Percentiles rank a stretch among this genome's conserved stretches.
These are phyloP conservation scores for Chanos chanos DNA, from an alignment of 2,797 vertebrate genomes.

Conservation along the genomic window DNA sequence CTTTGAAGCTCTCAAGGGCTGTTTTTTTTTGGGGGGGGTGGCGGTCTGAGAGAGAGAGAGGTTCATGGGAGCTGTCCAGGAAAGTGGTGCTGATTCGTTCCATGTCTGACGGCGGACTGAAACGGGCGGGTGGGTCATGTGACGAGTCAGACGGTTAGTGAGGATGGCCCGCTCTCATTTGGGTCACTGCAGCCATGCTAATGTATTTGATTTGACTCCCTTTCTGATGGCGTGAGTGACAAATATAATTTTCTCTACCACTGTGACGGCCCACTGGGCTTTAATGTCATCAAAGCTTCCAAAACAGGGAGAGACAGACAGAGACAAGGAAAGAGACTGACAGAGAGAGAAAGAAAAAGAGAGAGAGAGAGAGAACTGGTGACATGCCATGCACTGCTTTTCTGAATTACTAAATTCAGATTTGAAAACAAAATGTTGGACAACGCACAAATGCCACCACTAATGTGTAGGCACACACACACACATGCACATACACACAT, in stretches of 20 bases:
- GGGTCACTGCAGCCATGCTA: slow-evolving; percentile 42
- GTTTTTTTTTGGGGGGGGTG: too few species aligned
- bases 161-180: slow-evolving; percentile 11
- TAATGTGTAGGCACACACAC: neutral
- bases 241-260: slow-evolving; percentile 47
- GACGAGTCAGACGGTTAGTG: slow-evolving; percentile 14
- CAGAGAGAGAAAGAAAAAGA: slow-evolving; percentile 3
- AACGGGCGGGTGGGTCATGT: slow-evolving; percentile 19
- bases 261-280: slow-evolving; percentile 38
- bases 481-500: neutral
- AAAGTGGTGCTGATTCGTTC: too few species aligned
- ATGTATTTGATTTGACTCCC: slow-evolving; percentile 42
- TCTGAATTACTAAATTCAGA: slow-evolving; percentile 35
- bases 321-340: too few species aligned
- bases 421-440: slow-evolving; percentile 28
- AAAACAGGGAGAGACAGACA: slow-evolving; percentile 12
- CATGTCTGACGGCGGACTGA: too few species aligned
- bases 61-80: too few species aligned
- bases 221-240: slow-evolving; percentile 44
- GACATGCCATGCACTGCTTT: slow-evolving; percentile 34
- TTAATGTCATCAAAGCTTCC: slow-evolving; percentile 32
- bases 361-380: slow-evolving; percentile 2
- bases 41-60: too few species aligned
- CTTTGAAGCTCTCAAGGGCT: too few species aligned
- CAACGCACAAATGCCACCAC: too few species aligned